Evolutionary conservation across 2,797 vertebrate species (phyloP), one percentile per base, ranked within the genome.

Genomic region (Sorex maritimensis): DNA sequence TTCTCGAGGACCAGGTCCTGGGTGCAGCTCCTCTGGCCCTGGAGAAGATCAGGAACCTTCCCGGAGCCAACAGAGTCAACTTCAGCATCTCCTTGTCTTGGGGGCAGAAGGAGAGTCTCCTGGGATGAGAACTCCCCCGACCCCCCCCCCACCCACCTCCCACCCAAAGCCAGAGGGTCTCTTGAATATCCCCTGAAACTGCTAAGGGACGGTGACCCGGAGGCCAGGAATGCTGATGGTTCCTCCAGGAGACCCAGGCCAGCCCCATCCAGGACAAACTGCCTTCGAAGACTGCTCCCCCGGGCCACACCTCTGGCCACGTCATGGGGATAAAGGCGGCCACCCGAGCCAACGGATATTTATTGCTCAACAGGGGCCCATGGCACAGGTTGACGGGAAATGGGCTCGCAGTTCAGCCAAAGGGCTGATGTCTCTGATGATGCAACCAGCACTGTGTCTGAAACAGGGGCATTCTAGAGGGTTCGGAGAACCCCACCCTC

Each of bases 401-500:
- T n/a, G 63, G 94, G 71, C 79, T 88, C 3, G 0, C 30, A 63
- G 95, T 77, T 97, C 95, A 94, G 95, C 94, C 96, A 97, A 93
- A 96, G 95, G 92, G 46, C 92, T 94, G 87, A 49, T 74, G 78
- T 65, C 71, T 86, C 55, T 67, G 75, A 89, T 95, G 95, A 92
- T 44, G 78, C 89, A 95, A 93, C 49, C 83, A 26, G 3, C 28
- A 71, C 67, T 13, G 0, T 30, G 46, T 77, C 73, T 92, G 78
- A 73, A 85, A 91, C 79, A 19, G 17, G 69, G 74, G 55, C n/a
- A 6, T 92, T 73, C 87, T 75, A 74, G 30, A 92, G 52, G 4
- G 11, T 49, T 94, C 52, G 11, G 71, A 78, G 68, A 72, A 23
- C 52, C 73, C 63, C 21, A 49, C 68, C 55, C 69, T 73, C 24